phyloP scores from a whole-genome alignment of 2,888 invertebrate species.

The Eupithecia pulchellata region DNA sequence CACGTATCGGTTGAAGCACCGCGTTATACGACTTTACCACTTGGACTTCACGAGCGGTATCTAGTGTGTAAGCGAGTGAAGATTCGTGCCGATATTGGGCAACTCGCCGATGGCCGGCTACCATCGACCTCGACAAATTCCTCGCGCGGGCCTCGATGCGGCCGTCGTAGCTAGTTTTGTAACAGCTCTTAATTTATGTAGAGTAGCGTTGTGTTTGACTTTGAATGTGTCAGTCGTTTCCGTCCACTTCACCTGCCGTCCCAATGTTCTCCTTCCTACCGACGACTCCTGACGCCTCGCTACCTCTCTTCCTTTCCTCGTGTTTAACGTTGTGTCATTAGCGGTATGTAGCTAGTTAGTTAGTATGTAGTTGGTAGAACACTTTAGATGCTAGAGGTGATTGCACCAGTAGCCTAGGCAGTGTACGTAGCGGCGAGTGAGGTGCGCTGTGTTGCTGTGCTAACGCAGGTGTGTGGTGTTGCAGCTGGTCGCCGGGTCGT shows the following conservation, averaged over 20 bases:
- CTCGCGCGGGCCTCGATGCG: conserved; percentile 35
- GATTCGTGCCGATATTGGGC: conserved; percentile 27
- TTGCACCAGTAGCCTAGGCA: background rate
- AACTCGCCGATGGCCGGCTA: conserved; percentile 35
- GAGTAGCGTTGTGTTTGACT: conserved; percentile 15
- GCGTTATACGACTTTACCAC: background rate
- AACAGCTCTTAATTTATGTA: conserved; percentile 22
- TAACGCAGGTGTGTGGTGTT: conserved; percentile 1
- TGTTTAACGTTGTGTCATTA: background rate
- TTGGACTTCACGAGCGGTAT: background rate
- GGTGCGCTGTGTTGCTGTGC: background rate
- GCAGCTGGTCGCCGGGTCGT: conserved; percentile 91
- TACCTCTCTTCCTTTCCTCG: background rate
- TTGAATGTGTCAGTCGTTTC: conserved; percentile 9
- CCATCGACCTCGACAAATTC: conserved; percentile 44
- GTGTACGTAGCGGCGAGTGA: background rate
- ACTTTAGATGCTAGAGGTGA: background rate
- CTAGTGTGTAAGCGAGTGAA: conserved; percentile 8
- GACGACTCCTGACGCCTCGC: background rate
- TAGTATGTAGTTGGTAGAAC: background rate
- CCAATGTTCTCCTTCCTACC: conserved; percentile 1
- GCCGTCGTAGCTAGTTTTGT: conserved; percentile 37
- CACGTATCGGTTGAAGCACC: background rate
- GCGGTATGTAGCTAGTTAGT: background rate
- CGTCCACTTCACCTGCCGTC: background rate